A percentile compares a stretch with the other conserved stretches of the same genome.
These are phyloP conservation scores for Nymphicus hollandicus DNA, from an alignment of 2,113 vertebrate genomes.

Conservation along the genomic window DNA sequence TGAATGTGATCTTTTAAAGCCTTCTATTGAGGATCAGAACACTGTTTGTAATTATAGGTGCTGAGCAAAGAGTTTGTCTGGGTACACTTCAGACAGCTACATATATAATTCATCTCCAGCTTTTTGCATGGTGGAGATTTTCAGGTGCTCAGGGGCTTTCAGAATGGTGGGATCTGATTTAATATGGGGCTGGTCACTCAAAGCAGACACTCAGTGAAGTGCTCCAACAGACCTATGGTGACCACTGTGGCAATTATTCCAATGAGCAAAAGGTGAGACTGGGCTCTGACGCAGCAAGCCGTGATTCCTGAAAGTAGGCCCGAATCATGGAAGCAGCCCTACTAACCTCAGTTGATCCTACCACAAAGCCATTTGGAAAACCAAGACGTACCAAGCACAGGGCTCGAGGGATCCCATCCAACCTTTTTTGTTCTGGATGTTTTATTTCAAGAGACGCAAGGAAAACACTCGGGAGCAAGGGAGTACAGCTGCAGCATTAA, in stretches of 20 bases:
- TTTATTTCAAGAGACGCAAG: not conserved
- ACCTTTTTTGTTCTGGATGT: not conserved
- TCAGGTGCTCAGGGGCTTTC: not conserved
- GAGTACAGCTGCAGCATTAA: not conserved
- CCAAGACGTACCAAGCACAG: not conserved
- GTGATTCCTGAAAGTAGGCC: not conserved
- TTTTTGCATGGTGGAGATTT: not conserved
- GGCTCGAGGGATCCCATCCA: not conserved
- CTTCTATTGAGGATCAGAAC: not conserved
- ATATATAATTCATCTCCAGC: not conserved
- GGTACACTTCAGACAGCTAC: not conserved
- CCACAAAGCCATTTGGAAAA: not conserved
- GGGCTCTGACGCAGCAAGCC: not conserved
- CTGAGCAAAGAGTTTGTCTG: not conserved
- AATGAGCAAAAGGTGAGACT: not conserved
- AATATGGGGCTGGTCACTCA: not conserved
- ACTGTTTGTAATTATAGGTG: not conserved
- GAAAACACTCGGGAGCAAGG: not conserved
- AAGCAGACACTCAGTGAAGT: not conserved
- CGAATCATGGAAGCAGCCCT: not conserved
- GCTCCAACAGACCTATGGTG: not conserved
- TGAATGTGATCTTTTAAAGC: not conserved
- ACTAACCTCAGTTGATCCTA: not conserved
- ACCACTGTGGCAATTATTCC: not conserved
- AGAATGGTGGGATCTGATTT: not conserved